phyloP scores from a whole-genome alignment of 1,140 invertebrate genomes.

The Laupala kohalensis region DNA sequence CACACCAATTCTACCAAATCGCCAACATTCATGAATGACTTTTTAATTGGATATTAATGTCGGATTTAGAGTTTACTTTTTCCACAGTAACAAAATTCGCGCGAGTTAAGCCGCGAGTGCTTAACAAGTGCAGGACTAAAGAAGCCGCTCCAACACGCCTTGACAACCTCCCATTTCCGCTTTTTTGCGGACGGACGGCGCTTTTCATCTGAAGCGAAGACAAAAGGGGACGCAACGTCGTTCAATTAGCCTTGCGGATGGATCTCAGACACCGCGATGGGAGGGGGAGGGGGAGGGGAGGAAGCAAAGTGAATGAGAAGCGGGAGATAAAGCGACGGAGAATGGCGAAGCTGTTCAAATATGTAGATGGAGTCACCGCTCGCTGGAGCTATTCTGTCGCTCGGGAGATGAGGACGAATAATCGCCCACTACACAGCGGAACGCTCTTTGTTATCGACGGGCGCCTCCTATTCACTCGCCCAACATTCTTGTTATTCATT shows the following conservation, averaged over 20 bases:
- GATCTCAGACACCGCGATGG: neutral
- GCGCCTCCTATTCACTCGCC: too few species aligned
- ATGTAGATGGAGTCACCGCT: neutral
- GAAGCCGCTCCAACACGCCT: too few species aligned
- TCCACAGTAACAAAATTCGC: too few species aligned
- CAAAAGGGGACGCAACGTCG: neutral
- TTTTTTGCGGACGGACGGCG: neutral
- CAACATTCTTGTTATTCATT: too few species aligned
- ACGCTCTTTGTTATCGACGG: too few species aligned
- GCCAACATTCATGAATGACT: too few species aligned
- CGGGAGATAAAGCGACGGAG: neutral
- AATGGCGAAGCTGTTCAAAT: neutral
- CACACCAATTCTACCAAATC: too few species aligned
- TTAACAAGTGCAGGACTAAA: too few species aligned
- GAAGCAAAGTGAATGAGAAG: neutral
- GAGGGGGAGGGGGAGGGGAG: neutral
- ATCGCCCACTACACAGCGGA: too few species aligned
- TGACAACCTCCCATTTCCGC: neutral
- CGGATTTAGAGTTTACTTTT: too few species aligned
- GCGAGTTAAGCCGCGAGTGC: too few species aligned
- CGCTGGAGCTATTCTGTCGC: neutral
- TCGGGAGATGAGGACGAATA: neutral
- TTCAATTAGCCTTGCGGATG: neutral
- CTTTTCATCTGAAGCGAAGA: neutral
- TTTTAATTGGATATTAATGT: too few species aligned